These are phyloP conservation scores for Tinamus guttatus DNA, from an alignment of 2,113 vertebrate genomes.

Conservation along the genomic window DNA sequence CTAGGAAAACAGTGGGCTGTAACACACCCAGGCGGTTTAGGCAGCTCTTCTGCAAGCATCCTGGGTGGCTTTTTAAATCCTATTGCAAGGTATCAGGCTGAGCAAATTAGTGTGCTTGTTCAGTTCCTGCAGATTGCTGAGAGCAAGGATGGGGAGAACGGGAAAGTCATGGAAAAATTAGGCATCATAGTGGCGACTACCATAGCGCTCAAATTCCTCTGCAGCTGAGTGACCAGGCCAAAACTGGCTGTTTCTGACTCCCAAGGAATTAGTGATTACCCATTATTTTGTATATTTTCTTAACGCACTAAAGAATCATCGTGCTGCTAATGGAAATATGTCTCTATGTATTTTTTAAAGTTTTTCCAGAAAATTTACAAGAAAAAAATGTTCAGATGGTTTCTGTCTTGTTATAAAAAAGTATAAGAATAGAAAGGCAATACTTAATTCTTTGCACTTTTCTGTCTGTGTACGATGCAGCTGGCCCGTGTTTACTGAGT, in stretches of 20 bases:
- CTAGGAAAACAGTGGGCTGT: background rate
- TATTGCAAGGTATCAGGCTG: background rate
- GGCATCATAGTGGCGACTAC: background rate
- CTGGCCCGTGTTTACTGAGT: background rate
- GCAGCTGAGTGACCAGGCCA: background rate
- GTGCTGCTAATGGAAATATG: background rate
- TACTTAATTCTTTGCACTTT: background rate
- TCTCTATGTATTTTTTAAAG: background rate
- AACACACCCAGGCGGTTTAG: background rate
- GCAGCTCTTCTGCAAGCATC: background rate
- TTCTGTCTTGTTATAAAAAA: conserved; percentile 10
- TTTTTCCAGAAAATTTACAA: background rate
- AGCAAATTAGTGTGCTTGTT: background rate
- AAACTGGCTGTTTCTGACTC: background rate
- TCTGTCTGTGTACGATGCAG: accelerated
- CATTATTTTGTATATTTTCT: background rate
- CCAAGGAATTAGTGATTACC: background rate
- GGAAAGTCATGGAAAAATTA: background rate
- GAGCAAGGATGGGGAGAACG: background rate
- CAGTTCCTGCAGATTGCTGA: background rate
- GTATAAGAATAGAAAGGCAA: background rate
- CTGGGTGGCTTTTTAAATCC: background rate
- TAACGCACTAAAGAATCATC: background rate
- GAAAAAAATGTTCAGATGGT: background rate
- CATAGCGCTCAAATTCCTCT: background rate